Percentiles rank a stretch among this genome's conserved stretches.
Conservation (phyloP, 2,113 vertebrate genomes). For the Lophotis ruficrista region DNA sequence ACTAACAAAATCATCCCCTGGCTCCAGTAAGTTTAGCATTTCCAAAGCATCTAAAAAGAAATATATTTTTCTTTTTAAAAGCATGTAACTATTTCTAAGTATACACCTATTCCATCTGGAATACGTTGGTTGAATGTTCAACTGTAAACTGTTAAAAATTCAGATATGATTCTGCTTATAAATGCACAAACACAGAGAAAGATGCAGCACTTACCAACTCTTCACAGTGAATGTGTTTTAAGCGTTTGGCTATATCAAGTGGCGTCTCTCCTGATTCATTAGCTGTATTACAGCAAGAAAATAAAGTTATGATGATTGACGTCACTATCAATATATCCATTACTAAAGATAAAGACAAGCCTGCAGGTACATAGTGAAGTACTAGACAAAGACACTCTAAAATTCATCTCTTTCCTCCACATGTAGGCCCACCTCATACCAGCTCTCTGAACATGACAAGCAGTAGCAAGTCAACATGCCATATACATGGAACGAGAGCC, state of each 20-base stretch:
- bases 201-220: constrained; percentile 84
- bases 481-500: neutral
- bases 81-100: neutral
- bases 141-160: neutral
- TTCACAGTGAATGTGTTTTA: constrained; percentile 88
- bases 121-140: neutral
- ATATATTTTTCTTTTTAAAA: neutral
- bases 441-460: neutral
- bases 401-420: neutral
- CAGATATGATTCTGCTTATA: neutral
- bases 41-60: neutral
- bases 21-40: neutral
- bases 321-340: neutral
- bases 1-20: neutral
- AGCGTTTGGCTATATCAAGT: constrained; percentile 89
- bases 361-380: neutral
- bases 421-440: neutral
- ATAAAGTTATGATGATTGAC: neutral
- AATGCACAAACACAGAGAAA: neutral
- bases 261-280: constrained; percentile 92
- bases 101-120: neutral
- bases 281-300: constrained; percentile 74
- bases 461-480: neutral
- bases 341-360: neutral
- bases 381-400: neutral